Base-by-base conservation (phyloP, 2,113 vertebrate species). In the Phaethornis superciliosus region DNA sequence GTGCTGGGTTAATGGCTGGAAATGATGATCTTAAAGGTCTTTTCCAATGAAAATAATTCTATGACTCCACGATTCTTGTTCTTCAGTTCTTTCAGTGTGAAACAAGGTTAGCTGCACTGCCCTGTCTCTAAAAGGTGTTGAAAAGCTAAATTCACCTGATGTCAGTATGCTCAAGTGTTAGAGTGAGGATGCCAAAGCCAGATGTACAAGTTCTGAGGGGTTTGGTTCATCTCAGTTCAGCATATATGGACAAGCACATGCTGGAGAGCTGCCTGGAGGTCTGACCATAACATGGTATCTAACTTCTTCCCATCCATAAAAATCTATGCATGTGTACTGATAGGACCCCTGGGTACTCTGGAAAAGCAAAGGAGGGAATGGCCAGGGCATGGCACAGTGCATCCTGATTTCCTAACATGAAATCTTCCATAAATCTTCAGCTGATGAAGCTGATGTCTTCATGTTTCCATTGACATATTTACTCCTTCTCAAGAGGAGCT, bases 251-350 rank as follows among this genome's bases (percentile, higher is more conserved):
- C 35, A 42, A 69, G 27, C 17, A 44, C 2, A 0, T 47, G 12
- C 11, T 51, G 22, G 18, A 24, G 62, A 74, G 16, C 40, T 56
- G 9, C 46, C 56, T n/a, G 44, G 56, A 56, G 28, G 51, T 13
- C 21, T 22, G 4, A 11, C 8, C 7, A 0, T 37, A 9, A 12
- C 11, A 26, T 22, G 7, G 10, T 42, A 7, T 23, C 8, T 20
- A 4, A 71, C 12, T 70, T 74, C 27, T 21, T 42, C 10, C 32
- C 8, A 18, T 3, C 17, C 20, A 14, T 12, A 14, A 80, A 80
- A 58, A 54, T 51, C n/a, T 22, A 37, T 13, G 19, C 23, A 24
- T 5, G 0, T 32, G 27, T 33, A 16, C 33, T 47, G 40, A 12
- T 0, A 30, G 15, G 3, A 20, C 17, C 8, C 7, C 35, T 58